Base-by-base conservation (phyloP, 2,797 vertebrate species). In the Phrynocephalus forsythii region DNA sequence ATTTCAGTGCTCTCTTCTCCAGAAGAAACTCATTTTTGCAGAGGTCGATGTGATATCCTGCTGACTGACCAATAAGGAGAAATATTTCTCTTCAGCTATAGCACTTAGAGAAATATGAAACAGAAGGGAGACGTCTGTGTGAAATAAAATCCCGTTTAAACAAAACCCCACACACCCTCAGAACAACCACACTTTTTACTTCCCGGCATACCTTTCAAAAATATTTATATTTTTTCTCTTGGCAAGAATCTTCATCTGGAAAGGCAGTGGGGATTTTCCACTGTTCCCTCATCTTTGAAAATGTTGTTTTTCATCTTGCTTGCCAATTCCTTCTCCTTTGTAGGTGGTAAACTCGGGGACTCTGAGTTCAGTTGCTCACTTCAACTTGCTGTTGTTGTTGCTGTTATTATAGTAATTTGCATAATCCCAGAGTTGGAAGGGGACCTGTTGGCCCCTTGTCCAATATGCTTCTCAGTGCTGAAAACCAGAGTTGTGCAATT, bases 221-320 rank as follows among this genome's bases (percentile, higher is more conserved):
- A 63, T 28, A 6, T 33, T 18, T 75, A 60, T 28, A 63, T 63
- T 63, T 26, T 84, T 84, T 15, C 24, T 68, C 24, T 69, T 60
- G 30, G 52, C 13, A 76, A 56, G 33, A 75, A 44, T 5, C 5
- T 63, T 63, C 50, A 66, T 15, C 56, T 84, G 56, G 44, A 13
- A 60, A 20, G 52, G 30, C n/a, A 83, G 20, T 76, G 56, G 52
- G 72, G 30, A 76, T 66, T 84, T 83, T 76, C 71, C 83, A 84
- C 33, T 75, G 30, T 44, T 44, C 22, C 13, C 33, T 63, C 30
- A 30, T 18, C 71, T 75, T 75, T 75, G 22, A 22, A 60, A 63
- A 60, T 16, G 15, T 26, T 38, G 38, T 38, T 38, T 38, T 11
- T 30, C 22, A n/a, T 30, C 6, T 75, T 10, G 20, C 33, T 72